Conservation (phyloP, 2,797 vertebrate species). For the Bovichtus diacanthus region DNA sequence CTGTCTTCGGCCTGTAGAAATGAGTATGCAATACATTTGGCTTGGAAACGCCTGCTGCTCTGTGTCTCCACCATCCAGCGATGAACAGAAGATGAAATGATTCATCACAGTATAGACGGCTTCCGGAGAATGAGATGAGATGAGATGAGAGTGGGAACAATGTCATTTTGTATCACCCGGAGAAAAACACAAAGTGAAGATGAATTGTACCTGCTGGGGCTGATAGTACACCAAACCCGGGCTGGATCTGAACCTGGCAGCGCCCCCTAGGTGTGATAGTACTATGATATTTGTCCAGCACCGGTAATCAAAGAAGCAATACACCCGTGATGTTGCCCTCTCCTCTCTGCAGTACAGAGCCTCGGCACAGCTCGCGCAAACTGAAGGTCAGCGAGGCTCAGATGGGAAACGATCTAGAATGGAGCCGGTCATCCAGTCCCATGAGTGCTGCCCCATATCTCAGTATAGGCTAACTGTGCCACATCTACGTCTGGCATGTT, state of each 20-base stretch:
- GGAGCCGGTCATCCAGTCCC: constrained; percentile 52
- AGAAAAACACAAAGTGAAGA: constrained; percentile 69
- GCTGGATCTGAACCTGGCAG: constrained; percentile 28
- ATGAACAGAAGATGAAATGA: constrained; percentile 76
- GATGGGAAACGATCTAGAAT: constrained; percentile 38
- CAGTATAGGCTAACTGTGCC: constrained; percentile 15
- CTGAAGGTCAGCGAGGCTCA: constrained; percentile 56
- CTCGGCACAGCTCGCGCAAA: constrained; percentile 25
- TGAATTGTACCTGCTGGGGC: constrained; percentile 62
- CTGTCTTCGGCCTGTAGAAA: constrained; percentile 54
- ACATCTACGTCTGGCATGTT: constrained; percentile 13
- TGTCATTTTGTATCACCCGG: constrained; percentile 74
- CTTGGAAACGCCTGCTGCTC: constrained; percentile 62
- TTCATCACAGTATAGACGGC: constrained; percentile 77
- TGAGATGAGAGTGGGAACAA: constrained; percentile 68
- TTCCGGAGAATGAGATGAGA: constrained; percentile 73
- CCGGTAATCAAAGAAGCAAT: constrained; percentile 55
- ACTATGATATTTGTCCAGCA: constrained; percentile 34
- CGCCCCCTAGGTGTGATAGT: constrained; percentile 43
- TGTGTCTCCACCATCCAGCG: constrained; percentile 51
- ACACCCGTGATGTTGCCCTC: constrained; percentile 16
- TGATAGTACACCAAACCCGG: constrained; percentile 18
- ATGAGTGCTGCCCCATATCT: constrained; percentile 39
- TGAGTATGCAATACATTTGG: constrained; percentile 62
- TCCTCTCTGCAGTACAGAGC: constrained; percentile 13